Evolutionary conservation across 2,888 invertebrate species (phyloP).

Genomic region (Hydrotaea diabolus): DNA sequence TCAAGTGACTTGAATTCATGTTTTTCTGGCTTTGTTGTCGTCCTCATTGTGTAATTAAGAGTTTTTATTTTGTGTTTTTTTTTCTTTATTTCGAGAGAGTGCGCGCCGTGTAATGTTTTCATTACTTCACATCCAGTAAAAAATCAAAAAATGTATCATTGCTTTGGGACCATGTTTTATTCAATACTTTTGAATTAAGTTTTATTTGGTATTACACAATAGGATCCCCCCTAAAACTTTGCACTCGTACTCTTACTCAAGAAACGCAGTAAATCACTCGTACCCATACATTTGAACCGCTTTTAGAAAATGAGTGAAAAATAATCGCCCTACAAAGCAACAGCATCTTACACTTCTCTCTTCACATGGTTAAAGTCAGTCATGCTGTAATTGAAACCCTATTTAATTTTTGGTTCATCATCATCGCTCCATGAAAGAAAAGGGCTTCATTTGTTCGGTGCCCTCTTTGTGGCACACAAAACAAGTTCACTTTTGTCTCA

Average conservation of each 20-base stretch:
- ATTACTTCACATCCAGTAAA: not conserved
- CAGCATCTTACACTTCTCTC: not conserved
- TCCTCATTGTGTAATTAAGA: conserved; percentile 55
- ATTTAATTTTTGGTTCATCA: not conserved
- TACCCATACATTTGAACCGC: not conserved
- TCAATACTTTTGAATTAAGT: conserved; percentile 23
- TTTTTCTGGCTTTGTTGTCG: conserved; percentile 18
- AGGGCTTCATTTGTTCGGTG: conserved; percentile 1
- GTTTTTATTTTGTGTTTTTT: no score
- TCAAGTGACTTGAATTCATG: conserved; percentile 36
- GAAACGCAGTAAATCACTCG: not conserved
- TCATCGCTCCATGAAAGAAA: not conserved
- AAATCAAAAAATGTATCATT: not conserved
- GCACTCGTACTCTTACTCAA: not conserved
- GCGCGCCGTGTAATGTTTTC: not conserved
- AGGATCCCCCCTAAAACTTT: not conserved
- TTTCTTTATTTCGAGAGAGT: no score
- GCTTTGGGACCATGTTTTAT: not conserved
- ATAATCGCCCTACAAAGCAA: not conserved
- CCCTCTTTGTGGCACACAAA: conserved; percentile 13
- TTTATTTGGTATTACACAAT: conserved; percentile 30
- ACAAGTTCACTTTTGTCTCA: conserved; percentile 26
- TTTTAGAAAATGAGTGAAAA: not conserved
- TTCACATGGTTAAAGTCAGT: not conserved
- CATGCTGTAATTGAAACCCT: conserved; percentile 29